phyloP scores from a whole-genome alignment of 2,113 vertebrate genomes.

The Campylomormyrus numenius region DNA sequence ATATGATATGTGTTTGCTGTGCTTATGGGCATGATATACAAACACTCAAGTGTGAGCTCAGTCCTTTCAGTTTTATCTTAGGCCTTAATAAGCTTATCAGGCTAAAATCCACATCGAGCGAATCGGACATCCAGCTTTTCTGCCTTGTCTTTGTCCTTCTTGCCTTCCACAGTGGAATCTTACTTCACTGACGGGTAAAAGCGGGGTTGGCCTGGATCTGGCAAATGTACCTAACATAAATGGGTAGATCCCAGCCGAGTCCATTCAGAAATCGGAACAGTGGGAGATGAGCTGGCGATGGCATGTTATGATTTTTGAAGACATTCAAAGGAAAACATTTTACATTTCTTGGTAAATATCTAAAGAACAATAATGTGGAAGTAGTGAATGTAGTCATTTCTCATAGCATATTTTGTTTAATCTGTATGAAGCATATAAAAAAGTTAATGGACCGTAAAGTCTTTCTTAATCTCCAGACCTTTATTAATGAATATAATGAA shows the following conservation, averaged over 20 bases:
- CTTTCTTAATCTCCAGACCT: neutral
- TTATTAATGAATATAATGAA: neutral
- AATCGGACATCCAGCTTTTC: neutral
- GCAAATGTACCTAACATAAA: slow-evolving; percentile 22
- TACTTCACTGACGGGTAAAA: neutral
- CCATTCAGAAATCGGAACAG: neutral
- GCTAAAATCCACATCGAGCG: neutral
- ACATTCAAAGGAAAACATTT: neutral
- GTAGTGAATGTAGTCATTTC: neutral
- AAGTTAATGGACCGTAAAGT: neutral
- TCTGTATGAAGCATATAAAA: neutral
- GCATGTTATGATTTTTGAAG: neutral
- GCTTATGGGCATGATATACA: neutral
- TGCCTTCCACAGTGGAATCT: neutral
- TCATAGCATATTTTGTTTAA: neutral
- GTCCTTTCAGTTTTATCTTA: neutral
- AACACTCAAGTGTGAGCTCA: neutral
- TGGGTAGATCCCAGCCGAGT: neutral
- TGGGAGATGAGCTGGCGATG: neutral
- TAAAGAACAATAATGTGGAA: neutral
- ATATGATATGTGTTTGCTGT: neutral
- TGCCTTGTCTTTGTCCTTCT: neutral
- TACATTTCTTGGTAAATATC: neutral
- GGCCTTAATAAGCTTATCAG: neutral
- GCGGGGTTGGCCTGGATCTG: neutral